Percentiles rank a stretch among this genome's conserved stretches.
phyloP scores from a whole-genome alignment of 2,113 vertebrate genomes.

The Channa maculata region DNA sequence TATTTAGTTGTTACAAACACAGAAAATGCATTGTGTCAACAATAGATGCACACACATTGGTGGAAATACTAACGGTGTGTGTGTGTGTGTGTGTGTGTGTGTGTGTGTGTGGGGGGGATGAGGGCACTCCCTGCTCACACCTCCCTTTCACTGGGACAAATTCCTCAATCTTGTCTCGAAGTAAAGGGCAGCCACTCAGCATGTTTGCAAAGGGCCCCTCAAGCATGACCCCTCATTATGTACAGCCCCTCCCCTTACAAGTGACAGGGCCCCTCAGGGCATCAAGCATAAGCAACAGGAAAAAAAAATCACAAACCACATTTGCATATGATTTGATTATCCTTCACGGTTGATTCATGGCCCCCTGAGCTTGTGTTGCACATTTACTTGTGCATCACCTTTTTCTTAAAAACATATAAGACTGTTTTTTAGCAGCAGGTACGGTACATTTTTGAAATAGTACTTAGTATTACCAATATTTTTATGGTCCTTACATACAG shows the following conservation, averaged over 20 bases:
- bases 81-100: background rate
- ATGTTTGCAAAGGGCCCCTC: conserved; percentile 75
- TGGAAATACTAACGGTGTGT: background rate
- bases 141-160: conserved; percentile 81
- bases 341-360: conserved; percentile 80
- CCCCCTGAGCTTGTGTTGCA: conserved; percentile 64
- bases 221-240: conserved; percentile 80
- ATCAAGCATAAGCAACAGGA: conserved; percentile 67
- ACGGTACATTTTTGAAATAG: background rate
- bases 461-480: too few species aligned
- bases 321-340: conserved; percentile 84
- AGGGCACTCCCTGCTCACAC: conserved; percentile 44
- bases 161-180: conserved; percentile 77
- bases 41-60: background rate
- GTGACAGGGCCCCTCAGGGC: conserved; percentile 71
- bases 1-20: too few species aligned
- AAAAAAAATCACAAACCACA: conserved; percentile 67
- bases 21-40: too few species aligned
- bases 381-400: conserved; percentile 50
- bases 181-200: conserved; percentile 73
- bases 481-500: too few species aligned
- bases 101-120: conserved; percentile 15
- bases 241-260: conserved; percentile 76
- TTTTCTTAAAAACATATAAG: background rate
- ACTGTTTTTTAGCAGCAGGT: background rate